Conservation (phyloP, 2,113 vertebrate species). For the Oenanthe oenanthe region DNA sequence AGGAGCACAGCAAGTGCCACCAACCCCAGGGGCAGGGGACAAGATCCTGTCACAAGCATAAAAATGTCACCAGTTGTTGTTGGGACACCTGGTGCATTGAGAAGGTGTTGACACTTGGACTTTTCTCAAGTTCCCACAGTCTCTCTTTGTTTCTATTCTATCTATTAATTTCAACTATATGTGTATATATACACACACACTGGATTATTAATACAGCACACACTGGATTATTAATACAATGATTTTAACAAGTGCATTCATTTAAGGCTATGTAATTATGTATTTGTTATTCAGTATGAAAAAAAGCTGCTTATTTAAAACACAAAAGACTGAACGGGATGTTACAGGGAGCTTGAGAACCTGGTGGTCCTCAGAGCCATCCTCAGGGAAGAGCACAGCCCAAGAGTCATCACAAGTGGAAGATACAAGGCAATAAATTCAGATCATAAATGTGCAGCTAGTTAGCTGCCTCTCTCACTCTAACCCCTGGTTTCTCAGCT, state of each 20-base stretch:
- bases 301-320: not conserved
- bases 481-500: not conserved
- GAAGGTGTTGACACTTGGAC: not conserved
- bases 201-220: not conserved
- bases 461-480: not conserved
- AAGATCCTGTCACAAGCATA: not conserved
- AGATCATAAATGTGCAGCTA: not conserved
- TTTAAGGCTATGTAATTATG: not conserved
- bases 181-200: no score
- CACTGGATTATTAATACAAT: not conserved
- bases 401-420: not conserved
- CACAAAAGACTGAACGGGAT: not conserved
- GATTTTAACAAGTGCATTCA: not conserved
- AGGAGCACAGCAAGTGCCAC: not conserved
- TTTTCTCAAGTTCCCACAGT: not conserved
- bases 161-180: not conserved
- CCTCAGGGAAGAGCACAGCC: not conserved
- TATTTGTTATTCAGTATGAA: not conserved
- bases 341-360: not conserved
- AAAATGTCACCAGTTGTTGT: not conserved
- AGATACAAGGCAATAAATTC: not conserved
- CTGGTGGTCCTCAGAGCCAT: not conserved
- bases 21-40: rapidly evolving
- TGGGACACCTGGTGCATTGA: not conserved
- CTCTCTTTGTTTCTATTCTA: not conserved